Conservation (phyloP, 2,113 vertebrate species). For the Tonatia bakeri region DNA sequence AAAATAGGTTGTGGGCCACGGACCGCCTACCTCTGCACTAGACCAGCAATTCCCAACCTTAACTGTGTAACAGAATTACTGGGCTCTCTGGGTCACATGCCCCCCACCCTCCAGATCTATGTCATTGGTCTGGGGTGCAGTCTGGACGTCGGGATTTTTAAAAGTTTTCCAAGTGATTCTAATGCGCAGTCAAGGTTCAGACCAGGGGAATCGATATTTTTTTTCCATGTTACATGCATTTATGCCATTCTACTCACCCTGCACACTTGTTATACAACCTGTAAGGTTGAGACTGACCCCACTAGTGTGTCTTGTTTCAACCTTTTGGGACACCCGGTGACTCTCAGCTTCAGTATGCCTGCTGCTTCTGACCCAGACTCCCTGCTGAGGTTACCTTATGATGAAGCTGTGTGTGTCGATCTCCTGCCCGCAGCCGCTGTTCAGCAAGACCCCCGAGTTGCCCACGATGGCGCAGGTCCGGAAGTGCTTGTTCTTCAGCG, state of each 20-base stretch:
- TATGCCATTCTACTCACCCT: background rate
- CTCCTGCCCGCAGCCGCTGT: constrained; percentile 93
- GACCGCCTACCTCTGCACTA: background rate
- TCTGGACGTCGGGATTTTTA: background rate
- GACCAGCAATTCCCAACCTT: background rate
- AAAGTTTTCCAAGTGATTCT: background rate
- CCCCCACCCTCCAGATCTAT: background rate
- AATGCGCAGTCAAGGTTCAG: background rate
- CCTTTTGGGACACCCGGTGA: background rate
- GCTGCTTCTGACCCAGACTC: background rate
- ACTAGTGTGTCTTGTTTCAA: background rate
- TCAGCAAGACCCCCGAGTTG: constrained; percentile 94
- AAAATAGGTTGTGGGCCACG: background rate
- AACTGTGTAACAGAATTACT: background rate
- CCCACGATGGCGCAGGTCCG: constrained; percentile 93
- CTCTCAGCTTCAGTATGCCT: background rate
- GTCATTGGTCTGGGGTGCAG: background rate
- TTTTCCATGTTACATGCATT: background rate
- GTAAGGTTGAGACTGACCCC: background rate
- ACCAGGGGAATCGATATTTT: background rate
- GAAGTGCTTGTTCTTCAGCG: constrained; percentile 93
- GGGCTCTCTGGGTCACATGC: background rate
- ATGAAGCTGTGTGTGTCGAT: constrained; percentile 95
- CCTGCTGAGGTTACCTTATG: constrained; percentile 84
- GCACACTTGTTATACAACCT: background rate